These are phyloP conservation scores for Cheilosia impressa DNA, from an alignment of 2,888 invertebrate genomes.

Conservation along the genomic window DNA sequence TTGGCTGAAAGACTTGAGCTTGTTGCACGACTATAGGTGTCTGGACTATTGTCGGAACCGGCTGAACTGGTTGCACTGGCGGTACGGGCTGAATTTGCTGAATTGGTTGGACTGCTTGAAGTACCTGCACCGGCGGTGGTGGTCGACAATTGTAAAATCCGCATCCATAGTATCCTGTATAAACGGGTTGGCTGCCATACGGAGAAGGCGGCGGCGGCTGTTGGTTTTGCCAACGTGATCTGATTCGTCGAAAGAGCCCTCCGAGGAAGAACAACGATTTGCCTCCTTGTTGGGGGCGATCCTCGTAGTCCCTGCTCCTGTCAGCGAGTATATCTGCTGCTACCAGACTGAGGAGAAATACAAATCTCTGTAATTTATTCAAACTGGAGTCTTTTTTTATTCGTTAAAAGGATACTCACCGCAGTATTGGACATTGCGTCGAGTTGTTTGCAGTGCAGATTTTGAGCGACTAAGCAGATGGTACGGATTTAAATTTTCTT, in stretches of 20 bases:
- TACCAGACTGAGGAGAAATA: conserved; percentile 27
- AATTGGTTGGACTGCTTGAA: conserved; percentile 6
- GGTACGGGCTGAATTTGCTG: conserved; percentile 13
- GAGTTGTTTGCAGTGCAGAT: neutral
- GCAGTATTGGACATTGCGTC: conserved; percentile 7
- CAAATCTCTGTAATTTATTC: conserved; percentile 23
- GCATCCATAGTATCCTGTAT: conserved; percentile 43
- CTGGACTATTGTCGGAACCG: conserved; percentile 18
- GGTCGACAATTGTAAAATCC: conserved; percentile 36
- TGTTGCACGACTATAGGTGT: conserved; percentile 20
- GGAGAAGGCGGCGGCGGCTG: conserved; percentile 23
- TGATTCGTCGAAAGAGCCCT: conserved; percentile 26
- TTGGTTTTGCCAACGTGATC: conserved; percentile 46
- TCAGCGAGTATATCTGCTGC: neutral
- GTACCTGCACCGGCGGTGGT: conserved; percentile 11
- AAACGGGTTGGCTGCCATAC: conserved; percentile 33
- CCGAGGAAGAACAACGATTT: conserved; percentile 42
- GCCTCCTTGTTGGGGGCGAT: conserved; percentile 15
- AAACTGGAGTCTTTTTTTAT: neutral
- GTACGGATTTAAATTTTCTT: neutral
- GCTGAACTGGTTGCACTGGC: neutral
- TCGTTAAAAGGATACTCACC: neutral
- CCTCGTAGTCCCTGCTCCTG: conserved; percentile 11
- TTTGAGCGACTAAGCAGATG: conserved; percentile 8
- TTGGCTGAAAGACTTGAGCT: conserved; percentile 36